Base-by-base conservation (phyloP, 2,113 vertebrate genomes). In the Prinia subflava region DNA sequence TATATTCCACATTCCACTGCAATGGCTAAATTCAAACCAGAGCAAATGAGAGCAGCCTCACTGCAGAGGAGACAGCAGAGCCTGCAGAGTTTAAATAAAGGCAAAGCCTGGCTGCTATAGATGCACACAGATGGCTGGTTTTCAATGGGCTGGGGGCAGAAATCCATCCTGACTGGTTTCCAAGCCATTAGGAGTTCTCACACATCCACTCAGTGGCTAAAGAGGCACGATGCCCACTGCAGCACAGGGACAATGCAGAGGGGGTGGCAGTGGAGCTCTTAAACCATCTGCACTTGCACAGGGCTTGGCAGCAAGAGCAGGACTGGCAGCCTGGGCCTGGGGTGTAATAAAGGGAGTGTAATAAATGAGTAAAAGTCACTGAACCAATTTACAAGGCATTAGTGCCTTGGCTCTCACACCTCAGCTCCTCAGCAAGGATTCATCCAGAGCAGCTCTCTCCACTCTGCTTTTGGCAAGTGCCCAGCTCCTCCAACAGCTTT, bases 281-380 rank as follows among this genome's bases (percentile, higher is more conserved):
- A 42, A 89, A 90, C 90, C 93, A 96, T 95, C 95, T 96, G 93
- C 93, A 71, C 79, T 88, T 83, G 64, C 88, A 87, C 90, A 75
- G 80, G 0, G 4, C n/a, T 94, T 96, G 94, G 96, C 94, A 95
- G 95, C 74, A 27, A 44, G 64, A 14, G 27, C 87, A 87, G 81
- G 27, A 37, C 46, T 50, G 55, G 76, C 90, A 90, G 79, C 68
- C 55, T 35, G 50, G 60, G 92, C 85, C 79, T 78, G 64, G 68
- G 73, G 19, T 64, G 25, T 71, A 52, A 78, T 90, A 90, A 93
- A 96, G 80, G 82, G 56, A 90, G 25, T 5, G 76, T 68, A 92
- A 93, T 56, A 94, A 96, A 96, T 96, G 88, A 95, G 65, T 84
- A 90, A 95, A 92, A 96, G 88, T 90, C 95, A 96, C 88, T 92